Evolutionary conservation across 2,113 vertebrate genomes (phyloP).

Genomic region (Onychorhynchus coronatus): DNA sequence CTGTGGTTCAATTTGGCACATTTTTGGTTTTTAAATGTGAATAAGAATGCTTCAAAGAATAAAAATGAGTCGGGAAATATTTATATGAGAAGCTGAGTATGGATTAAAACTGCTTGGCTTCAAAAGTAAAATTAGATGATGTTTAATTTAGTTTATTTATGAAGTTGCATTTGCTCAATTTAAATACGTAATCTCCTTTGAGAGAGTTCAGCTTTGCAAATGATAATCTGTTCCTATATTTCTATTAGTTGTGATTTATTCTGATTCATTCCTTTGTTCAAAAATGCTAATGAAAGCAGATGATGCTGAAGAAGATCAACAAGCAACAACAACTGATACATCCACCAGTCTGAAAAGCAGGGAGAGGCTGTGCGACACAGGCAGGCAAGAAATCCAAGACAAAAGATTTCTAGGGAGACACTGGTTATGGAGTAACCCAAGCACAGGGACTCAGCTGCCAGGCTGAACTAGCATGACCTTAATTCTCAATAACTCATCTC

Average conservation of each 20-base stretch:
- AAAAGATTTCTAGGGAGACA: not conserved
- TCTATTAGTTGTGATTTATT: slow-evolving; percentile 57
- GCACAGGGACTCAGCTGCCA: not conserved
- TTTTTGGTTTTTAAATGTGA: slow-evolving; percentile 40
- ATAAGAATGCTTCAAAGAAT: slow-evolving; percentile 48
- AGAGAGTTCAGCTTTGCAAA: slow-evolving; percentile 47
- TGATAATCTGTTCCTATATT: slow-evolving; percentile 55
- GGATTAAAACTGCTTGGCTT: slow-evolving; percentile 55
- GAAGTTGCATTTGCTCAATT: slow-evolving; percentile 60
- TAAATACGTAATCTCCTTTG: slow-evolving; percentile 59
- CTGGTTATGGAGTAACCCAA: not conserved
- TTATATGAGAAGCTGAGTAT: slow-evolving; percentile 34
- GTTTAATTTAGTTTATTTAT: slow-evolving; percentile 65
- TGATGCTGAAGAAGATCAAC: slow-evolving; percentile 19
- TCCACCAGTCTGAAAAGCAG: not conserved
- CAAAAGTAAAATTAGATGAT: slow-evolving; percentile 59
- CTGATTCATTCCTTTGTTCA: slow-evolving; percentile 53
- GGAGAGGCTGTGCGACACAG: not conserved
- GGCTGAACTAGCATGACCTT: not conserved
- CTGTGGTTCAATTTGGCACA: slow-evolving; percentile 29
- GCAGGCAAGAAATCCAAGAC: not conserved
- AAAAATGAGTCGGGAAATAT: slow-evolving; percentile 44
- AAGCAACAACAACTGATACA: not conserved
- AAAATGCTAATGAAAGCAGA: slow-evolving; percentile 57
- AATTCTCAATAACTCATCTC: not conserved